These are phyloP conservation scores for Silurus glanis DNA, from an alignment of 2,113 vertebrate genomes.

Conservation along the genomic window DNA sequence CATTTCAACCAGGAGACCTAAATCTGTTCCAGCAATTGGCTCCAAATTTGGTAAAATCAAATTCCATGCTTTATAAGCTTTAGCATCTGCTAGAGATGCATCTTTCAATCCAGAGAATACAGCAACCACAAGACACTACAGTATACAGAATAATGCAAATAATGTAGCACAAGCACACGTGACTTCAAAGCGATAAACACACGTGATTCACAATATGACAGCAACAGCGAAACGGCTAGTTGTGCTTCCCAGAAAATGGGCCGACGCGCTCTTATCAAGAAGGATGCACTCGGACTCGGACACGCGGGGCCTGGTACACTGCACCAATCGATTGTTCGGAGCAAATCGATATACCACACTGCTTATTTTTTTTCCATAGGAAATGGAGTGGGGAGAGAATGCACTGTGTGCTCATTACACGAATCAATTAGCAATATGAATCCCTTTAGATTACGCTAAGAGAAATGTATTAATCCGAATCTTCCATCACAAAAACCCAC, in stretches of 20 bases:
- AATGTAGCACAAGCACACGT: background rate
- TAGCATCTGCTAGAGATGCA: background rate
- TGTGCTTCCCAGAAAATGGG: background rate
- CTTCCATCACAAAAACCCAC: background rate
- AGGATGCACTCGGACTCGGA: background rate
- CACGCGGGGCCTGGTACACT: background rate
- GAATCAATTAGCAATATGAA: slow-evolving; percentile 2
- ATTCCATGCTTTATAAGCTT: background rate
- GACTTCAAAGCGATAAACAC: background rate
- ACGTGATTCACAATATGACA: background rate
- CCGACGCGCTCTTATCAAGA: background rate
- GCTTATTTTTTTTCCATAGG: slow-evolving; percentile 29
- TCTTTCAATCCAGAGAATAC: background rate
- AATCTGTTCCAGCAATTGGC: too few species aligned
- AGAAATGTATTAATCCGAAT: background rate
- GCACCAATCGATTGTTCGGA: slow-evolving; percentile 8
- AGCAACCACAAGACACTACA: background rate
- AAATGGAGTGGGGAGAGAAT: background rate
- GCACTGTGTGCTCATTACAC: background rate
- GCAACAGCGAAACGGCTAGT: background rate
- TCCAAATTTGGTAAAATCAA: background rate
- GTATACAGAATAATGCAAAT: background rate
- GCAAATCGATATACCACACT: slow-evolving; percentile 3
- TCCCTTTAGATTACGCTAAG: background rate
- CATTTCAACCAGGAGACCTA: too few species aligned